phyloP scores from a whole-genome alignment of 1,140 invertebrate species.

The Drosophila ananassae region DNA sequence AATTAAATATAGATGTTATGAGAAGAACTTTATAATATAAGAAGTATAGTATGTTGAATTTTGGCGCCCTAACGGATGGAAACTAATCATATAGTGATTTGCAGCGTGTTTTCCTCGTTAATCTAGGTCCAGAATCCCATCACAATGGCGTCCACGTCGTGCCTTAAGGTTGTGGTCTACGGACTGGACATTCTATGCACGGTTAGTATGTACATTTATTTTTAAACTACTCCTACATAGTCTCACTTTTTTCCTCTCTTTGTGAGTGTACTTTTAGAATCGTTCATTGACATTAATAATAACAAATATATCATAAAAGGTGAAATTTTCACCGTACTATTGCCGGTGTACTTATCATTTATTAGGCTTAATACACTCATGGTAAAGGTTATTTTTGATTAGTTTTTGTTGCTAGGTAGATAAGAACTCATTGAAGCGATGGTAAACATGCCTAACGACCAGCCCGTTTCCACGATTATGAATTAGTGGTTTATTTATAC shows the following conservation, averaged over 20 bases:
- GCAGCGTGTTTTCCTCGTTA: conserved; percentile 18
- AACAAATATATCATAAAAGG: background rate
- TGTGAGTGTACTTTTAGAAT: background rate
- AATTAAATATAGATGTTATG: no score
- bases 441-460: conserved; percentile 10
- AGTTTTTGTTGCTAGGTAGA: background rate
- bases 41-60: no score
- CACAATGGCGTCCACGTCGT: conserved; percentile 66
- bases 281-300: background rate
- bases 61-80: no score
- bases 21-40: no score
- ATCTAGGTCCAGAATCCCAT: conserved; percentile 24
- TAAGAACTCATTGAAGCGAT: background rate
- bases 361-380: background rate
- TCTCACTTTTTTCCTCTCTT: no score
- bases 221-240: background rate
- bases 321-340: background rate
- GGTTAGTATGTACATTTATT: conserved; percentile 50
- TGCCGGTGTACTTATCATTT: background rate
- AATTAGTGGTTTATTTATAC: conserved; percentile 36
- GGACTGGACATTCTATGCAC: conserved; percentile 62
- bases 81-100: no score
- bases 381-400: background rate
- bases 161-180: conserved; percentile 64
- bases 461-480: conserved; percentile 16